Base-by-base conservation (phyloP, 2,113 vertebrate genomes). In the Ochotona curzoniae region DNA sequence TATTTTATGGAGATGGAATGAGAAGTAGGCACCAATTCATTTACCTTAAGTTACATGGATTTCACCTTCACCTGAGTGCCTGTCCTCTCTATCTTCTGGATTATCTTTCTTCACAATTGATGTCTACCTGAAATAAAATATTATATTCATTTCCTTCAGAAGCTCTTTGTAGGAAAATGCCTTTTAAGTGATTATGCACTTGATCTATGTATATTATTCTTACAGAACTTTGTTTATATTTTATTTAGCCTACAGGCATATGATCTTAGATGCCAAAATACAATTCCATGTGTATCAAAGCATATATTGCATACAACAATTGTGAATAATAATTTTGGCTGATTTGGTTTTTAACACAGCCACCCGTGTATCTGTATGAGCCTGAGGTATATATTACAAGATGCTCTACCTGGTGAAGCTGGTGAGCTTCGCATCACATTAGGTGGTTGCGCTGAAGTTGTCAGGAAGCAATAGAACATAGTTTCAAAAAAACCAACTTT, bases 21-120 rank as follows among this genome's bases (percentile, higher is more conserved):
- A 75, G 66, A 88, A 87, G 38, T 67, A 93, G 60, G 90, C 11
- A 51, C 12, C 35, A 90, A 93, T 91, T 91, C 87, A 90, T 87
- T 93, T 96, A 47, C 18, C 23, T 80, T 82, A 66, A 81, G 30
- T 88, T 90, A 73, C 20, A 38, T 28, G 25, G 69, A 80, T 51
- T 90, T 91, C 67, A 44, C 73, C 64, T 95, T 94, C 9, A 75
- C 70, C 54, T 51, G 54, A 79, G 35, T 57, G 60, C 49, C 73
- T 86, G 80, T 28, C 66, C 94, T 30, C 20, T 90, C 21, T 75
- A 60, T 30, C 83, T 21, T n/a, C 17, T 78, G 63, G 44, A 54
- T 85, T 61, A 76, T 83, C 47, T 89, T 92, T 95, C 89, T 94
- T 70, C 63, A 86, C 96, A 75, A 94, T 92, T 96, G 92, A 83